phyloP scores from a whole-genome alignment of 2,113 vertebrate genomes.

The Ailurus styani region DNA sequence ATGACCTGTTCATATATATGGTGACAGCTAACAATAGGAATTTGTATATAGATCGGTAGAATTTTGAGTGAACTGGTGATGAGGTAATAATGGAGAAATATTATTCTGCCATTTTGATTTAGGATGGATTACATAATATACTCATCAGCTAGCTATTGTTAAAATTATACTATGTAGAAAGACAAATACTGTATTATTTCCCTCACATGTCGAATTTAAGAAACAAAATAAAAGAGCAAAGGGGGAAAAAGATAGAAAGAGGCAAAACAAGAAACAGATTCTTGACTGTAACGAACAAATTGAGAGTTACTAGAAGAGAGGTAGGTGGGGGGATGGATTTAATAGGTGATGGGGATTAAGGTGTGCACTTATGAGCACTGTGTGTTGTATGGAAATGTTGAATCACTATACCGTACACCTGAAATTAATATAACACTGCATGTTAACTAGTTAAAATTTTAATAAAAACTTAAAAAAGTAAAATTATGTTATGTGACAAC shows the following conservation, averaged over 20 bases:
- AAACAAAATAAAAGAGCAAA: neutral
- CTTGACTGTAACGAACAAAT: neutral
- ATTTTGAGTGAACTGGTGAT: neutral
- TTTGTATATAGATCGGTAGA: neutral
- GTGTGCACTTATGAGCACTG: neutral
- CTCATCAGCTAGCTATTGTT: neutral
- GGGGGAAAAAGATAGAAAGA: neutral
- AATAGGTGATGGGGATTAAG: neutral
- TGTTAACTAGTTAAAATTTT: neutral
- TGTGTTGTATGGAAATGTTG: neutral
- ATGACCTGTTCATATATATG: neutral
- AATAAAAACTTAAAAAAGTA: neutral
- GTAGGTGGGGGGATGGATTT: neutral
- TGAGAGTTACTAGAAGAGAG: neutral
- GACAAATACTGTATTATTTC: neutral
- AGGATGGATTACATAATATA: neutral
- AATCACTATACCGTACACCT: neutral
- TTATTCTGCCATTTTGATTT: slow-evolving; percentile 12
- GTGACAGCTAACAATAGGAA: neutral
- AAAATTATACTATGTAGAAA: neutral
- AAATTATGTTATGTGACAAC: neutral
- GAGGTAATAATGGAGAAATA: neutral
- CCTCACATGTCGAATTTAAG: neutral
- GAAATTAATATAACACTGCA: neutral
- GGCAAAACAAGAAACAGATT: neutral